Evolutionary conservation across 2,888 invertebrate species (phyloP).

Genomic region (Penaeus monodon): DNA sequence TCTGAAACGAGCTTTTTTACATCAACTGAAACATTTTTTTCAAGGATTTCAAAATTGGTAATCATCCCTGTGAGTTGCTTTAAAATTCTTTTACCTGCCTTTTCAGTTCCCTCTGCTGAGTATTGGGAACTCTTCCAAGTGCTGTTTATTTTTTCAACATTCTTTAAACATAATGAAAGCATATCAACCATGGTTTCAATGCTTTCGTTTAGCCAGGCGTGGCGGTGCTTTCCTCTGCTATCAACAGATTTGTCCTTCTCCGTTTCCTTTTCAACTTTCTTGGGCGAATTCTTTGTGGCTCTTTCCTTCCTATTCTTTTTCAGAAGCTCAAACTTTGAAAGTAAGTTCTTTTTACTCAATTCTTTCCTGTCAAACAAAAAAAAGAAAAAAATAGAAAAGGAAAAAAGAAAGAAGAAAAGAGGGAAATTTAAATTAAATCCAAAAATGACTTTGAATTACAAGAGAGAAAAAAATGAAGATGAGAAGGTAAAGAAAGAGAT

Average conservation of each 20-base stretch:
- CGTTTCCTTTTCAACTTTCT: not conserved
- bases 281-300: not conserved
- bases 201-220: conserved; percentile 18
- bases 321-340: conserved; percentile 47
- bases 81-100: conserved; percentile 24
- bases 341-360: conserved; percentile 17
- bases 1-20: not conserved
- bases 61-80: conserved; percentile 38
- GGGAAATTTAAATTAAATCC: not conserved
- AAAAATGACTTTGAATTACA: not conserved
- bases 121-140: conserved; percentile 33
- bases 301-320: not conserved
- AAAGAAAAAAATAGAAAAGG: not conserved
- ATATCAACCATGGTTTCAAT: conserved; percentile 36
- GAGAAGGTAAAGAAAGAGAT: no score
- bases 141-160: conserved; percentile 32
- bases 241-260: not conserved
- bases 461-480: not conserved
- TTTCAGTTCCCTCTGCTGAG: conserved; percentile 35
- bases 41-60: conserved; percentile 40
- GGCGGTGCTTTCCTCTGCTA: not conserved
- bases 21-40: not conserved
- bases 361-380: conserved; percentile 51
- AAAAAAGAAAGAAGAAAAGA: conserved; percentile 1
- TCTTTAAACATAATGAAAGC: conserved; percentile 35